Base-by-base conservation (phyloP, 2,888 invertebrate genomes). In the Amphipoea lucens region DNA sequence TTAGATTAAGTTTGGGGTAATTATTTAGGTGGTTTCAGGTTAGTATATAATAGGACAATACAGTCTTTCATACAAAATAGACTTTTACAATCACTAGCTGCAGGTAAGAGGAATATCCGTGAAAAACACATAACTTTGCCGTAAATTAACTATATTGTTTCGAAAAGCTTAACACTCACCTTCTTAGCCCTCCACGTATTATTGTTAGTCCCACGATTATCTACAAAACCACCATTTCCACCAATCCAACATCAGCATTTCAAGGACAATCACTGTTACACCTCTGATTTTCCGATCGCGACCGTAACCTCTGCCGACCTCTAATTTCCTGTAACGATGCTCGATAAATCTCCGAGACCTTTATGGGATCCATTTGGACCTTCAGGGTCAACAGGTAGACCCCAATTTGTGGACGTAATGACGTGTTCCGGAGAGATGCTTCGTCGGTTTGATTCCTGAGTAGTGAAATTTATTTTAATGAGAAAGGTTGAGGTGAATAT, bases 371-470 rank as follows among this genome's bases (percentile, higher is more conserved):
- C 78, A 81, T 89, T 89, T 80, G 74, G 79, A 80, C 83, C 87
- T 78, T 66, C 84, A 66, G 83, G 87, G 88, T 82, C 83, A 87
- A 81, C 83, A 87, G 81, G 70, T 87, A 81, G 83, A 89, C 88
- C 90, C 87, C 86, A 90, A 90, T 90, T 90, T 90, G 90, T 88
- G 81, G 69, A 68, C 62, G 85, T 88, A 90, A 90, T 82, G 89
- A 85, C 80, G 84, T 90, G 83, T 83, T 86, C 87, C 88, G 88
- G 79, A 79, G 74, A 74, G 75, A 84, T 78, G 81, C 82, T 82
- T 78, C 85, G 60, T 74, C 85, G 76, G 88, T 88, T 89, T 82
- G 81, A 88, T 81, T 84, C 81, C 81, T 77, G 81, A 78, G 63
- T 79, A 72, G 79, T 74, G 81, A 80, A 79, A 81, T 83, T 82